Evolutionary conservation across 2,113 vertebrate genomes (phyloP), one percentile per base, ranked within the genome.

Genomic region (Ardeotis arabs): DNA sequence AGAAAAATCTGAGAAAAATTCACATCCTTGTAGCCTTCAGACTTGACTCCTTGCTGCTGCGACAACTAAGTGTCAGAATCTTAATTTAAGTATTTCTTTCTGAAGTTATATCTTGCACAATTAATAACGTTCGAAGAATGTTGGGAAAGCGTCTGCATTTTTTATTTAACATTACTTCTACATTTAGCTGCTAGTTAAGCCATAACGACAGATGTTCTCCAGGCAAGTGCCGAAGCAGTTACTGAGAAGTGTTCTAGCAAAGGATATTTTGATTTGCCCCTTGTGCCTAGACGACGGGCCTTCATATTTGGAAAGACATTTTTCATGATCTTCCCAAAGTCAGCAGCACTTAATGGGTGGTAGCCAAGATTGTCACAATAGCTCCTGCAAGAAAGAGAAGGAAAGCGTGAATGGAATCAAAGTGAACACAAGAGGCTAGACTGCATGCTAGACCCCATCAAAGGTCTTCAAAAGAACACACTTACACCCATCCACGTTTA

Each of bases 201-300:
- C 97, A 90, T 93, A 97, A 98, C 10, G 95, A 98, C 97, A 98
- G 97, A 98, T 98, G 98, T 97, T 98, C 93, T 93, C 63, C 89
- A 97, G 97, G 93, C 95, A 96, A 98, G 53, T 58, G 73, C 67
- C 75, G 93, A 97, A 95, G 94, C 84, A 81, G 95, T 92, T 76
- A 84, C 74, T 89, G 97, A 97, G 96, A 97, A 98, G 81, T 8
- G 13, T 96, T 98, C 92, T 97, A 97, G 87, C 90, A 97, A 99
- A 99, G 99, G 99, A 99, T 99, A 99, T 99, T 99, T 99, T 77
- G 99, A 99, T 99, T 99, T 99, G 97, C 99, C 99, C 98, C 99
- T 99, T 97, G 99, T 99, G 98, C 99, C 99, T 88, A 99, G 99
- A 92, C 99, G 99, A 90, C 99, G 99, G 29, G 99, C 99, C 98